phyloP scores from a whole-genome alignment of 1,140 invertebrate genomes.

The Drosophila quadrilineata region DNA sequence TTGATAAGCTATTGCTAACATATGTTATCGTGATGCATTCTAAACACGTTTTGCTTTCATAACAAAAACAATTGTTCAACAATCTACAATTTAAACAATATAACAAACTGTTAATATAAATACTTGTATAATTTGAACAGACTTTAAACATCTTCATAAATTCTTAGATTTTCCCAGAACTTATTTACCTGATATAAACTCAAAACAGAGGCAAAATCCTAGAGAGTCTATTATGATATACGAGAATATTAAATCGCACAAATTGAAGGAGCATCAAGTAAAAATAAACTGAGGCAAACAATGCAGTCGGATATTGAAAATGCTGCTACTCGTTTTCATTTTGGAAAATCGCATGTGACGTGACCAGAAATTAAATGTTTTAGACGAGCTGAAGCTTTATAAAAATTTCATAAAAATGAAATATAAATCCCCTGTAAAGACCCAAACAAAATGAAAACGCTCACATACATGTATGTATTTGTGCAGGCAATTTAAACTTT shows the following conservation, averaged over 20 bases:
- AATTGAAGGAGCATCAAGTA: conserved; percentile 29
- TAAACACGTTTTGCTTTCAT: too few species aligned
- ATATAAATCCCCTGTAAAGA: conserved; percentile 63
- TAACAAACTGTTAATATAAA: too few species aligned
- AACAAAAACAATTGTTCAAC: too few species aligned
- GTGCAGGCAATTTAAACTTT: conserved; percentile 1
- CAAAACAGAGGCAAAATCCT: background rate
- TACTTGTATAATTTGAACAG: background rate
- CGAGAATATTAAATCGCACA: conserved; percentile 19
- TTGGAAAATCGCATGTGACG: conserved; percentile 70
- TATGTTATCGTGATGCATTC: too few species aligned
- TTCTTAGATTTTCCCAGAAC: too few species aligned
- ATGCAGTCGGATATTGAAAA: conserved; percentile 33
- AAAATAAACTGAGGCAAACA: too few species aligned
- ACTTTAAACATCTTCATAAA: too few species aligned
- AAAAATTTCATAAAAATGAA: conserved; percentile 72
- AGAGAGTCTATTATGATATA: conserved; percentile 18
- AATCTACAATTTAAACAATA: too few species aligned
- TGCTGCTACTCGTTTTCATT: conserved; percentile 42
- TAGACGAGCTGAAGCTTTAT: conserved; percentile 56
- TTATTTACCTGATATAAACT: background rate
- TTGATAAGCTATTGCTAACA: too few species aligned
- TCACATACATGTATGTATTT: background rate
- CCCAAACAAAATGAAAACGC: conserved; percentile 16
- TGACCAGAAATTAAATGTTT: conserved; percentile 72